Evolutionary conservation across 2,888 invertebrate genomes (phyloP).

Genomic region (Leucophenga montana): DNA sequence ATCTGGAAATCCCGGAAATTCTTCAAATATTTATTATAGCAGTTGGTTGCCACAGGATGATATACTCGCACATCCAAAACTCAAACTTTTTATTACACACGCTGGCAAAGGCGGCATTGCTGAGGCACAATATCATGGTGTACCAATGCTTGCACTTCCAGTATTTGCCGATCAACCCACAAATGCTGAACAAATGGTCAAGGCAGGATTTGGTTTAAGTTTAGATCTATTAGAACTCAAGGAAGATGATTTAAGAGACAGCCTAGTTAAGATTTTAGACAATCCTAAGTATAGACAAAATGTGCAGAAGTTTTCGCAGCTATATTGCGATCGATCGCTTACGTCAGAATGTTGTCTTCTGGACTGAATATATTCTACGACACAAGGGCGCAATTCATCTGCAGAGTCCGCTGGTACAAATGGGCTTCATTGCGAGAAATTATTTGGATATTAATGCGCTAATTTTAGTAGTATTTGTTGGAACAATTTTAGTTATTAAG

Average conservation of each 20-base stretch:
- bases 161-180: conserved; percentile 56
- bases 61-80: conserved; percentile 76
- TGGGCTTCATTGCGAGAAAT: conserved; percentile 72
- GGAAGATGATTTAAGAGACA: conserved; percentile 34
- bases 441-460: conserved; percentile 72
- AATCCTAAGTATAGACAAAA: conserved; percentile 49
- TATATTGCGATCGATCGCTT: conserved; percentile 75
- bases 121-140: conserved; percentile 76
- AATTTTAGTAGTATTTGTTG: neutral
- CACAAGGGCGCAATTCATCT: conserved; percentile 74
- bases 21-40: conserved; percentile 69
- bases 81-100: conserved; percentile 78
- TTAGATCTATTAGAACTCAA: conserved; percentile 43
- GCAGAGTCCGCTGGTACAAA: conserved; percentile 73
- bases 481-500: neutral
- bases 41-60: conserved; percentile 81
- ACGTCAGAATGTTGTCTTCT: conserved; percentile 74
- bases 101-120: conserved; percentile 78
- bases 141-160: conserved; percentile 72
- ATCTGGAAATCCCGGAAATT: conserved; percentile 77
- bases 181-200: conserved; percentile 49
- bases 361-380: conserved; percentile 76
- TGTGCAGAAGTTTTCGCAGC: conserved; percentile 71
- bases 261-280: conserved; percentile 46
- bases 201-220: conserved; percentile 48